A percentile compares a stretch with the other conserved stretches of the same genome.
Evolutionary conservation across 2,113 vertebrate genomes (phyloP).

Genomic region (Protobothrops flavoviridis): DNA sequence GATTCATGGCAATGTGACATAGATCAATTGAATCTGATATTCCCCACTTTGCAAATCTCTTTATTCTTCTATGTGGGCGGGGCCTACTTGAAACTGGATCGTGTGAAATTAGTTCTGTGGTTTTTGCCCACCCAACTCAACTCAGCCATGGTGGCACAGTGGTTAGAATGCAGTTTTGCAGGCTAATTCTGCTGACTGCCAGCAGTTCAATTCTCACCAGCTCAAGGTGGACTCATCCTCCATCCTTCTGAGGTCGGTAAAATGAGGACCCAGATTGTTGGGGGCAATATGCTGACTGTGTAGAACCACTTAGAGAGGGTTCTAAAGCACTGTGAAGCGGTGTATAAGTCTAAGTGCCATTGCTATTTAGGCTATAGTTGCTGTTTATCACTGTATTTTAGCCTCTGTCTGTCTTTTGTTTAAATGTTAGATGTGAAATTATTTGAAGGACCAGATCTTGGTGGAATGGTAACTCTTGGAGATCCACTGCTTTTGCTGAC

Average conservation of each 20-base stretch:
- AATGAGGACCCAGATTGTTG: background rate
- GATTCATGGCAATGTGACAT: background rate
- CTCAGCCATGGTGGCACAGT: background rate
- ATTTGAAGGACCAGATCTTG: slow-evolving; percentile 81
- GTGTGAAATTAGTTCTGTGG: background rate
- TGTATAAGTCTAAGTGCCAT: background rate
- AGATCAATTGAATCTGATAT: background rate
- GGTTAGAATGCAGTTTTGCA: background rate
- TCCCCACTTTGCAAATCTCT: background rate
- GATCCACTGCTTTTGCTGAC: slow-evolving; percentile 75
- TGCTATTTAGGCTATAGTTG: background rate
- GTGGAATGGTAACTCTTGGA: slow-evolving; percentile 67
- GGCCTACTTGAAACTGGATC: background rate
- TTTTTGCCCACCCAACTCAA: background rate
- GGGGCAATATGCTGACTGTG: background rate
- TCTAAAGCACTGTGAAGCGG: background rate
- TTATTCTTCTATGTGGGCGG: background rate
- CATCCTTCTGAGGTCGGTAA: background rate
- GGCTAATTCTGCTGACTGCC: background rate
- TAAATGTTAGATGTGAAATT: slow-evolving; percentile 69
- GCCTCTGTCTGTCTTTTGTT: slow-evolving; percentile 21
- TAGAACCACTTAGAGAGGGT: background rate
- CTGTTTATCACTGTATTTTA: background rate
- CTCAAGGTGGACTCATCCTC: background rate
- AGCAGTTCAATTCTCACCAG: background rate